Conservation (phyloP, 1,140 invertebrate species). For the Aphidius ervi region DNA sequence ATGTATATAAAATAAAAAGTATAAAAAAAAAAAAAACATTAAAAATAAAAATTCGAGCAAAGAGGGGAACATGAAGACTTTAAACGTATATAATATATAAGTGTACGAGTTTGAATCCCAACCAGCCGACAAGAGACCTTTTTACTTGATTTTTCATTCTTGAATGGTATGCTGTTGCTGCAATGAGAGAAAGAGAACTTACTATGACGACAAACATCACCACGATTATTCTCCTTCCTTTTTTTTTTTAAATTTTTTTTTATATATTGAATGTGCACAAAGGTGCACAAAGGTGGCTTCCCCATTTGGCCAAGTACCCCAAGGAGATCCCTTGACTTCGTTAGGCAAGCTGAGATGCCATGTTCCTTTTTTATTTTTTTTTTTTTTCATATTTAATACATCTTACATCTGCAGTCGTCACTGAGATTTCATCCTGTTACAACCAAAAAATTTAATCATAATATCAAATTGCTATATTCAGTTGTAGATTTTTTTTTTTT, state of each 20-base stretch:
- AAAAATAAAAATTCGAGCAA: background rate
- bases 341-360: constrained; percentile 37
- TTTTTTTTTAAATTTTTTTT: constrained; percentile 35
- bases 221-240: background rate
- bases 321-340: constrained; percentile 47
- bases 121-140: too few species aligned
- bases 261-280: background rate
- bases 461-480: constrained; percentile 1
- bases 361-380: too few species aligned
- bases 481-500: too few species aligned
- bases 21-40: background rate
- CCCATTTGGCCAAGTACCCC: constrained; percentile 29
- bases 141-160: too few species aligned
- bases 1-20: constrained; percentile 1
- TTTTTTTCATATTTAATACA: too few species aligned
- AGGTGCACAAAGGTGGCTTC: constrained; percentile 37
- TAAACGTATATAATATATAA: too few species aligned
- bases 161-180: background rate
- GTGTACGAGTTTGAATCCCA: too few species aligned
- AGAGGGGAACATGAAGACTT: too few species aligned
- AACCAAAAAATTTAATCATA: background rate
- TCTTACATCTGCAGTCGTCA: constrained; percentile 45
- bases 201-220: too few species aligned
- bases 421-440: constrained; percentile 40
- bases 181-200: constrained; percentile 11